These are phyloP conservation scores for Apis dorsata DNA, from an alignment of 1,140 invertebrate genomes.

Conservation along the genomic window DNA sequence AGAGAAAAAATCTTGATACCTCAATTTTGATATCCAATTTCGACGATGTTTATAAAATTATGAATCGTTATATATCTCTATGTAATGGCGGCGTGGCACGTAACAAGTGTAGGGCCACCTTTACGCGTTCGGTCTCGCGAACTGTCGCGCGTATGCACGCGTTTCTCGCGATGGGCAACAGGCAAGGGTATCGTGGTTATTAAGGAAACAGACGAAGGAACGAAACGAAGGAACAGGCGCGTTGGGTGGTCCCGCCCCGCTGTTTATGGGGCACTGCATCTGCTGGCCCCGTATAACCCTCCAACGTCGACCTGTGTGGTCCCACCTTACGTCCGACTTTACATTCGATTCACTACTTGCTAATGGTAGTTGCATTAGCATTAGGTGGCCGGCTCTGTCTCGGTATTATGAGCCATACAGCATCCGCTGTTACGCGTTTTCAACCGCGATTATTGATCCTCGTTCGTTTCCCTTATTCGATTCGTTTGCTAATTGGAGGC, in stretches of 20 bases:
- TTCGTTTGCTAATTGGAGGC: neutral
- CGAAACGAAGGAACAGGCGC: conserved; percentile 68
- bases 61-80: too few relatives aligned
- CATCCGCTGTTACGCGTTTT: conserved; percentile 58
- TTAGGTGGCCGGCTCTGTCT: conserved; percentile 52
- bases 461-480: neutral
- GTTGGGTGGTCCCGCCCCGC: conserved; percentile 78
- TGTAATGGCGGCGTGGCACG: too few relatives aligned
- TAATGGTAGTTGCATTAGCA: conserved; percentile 77
- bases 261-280: conserved; percentile 79
- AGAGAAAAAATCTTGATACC: too few relatives aligned
- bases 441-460: conserved; percentile 29
- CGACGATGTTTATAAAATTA: too few relatives aligned
- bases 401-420: conserved; percentile 32
- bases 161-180: conserved; percentile 53
- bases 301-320: conserved; percentile 73
- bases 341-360: conserved; percentile 79
- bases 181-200: conserved; percentile 72
- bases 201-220: conserved; percentile 77
- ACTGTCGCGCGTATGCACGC: neutral
- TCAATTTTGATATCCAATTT: too few relatives aligned
- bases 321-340: conserved; percentile 75
- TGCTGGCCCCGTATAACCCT: conserved; percentile 73
- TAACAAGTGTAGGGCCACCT: too few relatives aligned
- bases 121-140: neutral